phyloP scores from a whole-genome alignment of 1,140 invertebrate genomes.

The Ceratosolen fusciceps region DNA sequence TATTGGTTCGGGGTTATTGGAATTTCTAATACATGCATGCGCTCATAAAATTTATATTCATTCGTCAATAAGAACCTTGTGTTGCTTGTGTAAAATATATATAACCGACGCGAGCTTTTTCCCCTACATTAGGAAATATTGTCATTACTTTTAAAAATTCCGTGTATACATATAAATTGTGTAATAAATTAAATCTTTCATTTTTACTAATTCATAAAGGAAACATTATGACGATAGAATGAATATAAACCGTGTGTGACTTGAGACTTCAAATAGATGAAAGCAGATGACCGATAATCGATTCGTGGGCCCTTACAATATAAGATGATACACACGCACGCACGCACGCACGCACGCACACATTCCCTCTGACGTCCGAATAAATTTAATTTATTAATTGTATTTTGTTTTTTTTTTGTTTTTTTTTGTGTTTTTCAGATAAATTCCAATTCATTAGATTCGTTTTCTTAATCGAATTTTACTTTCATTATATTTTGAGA shows the following conservation, averaged over 20 bases:
- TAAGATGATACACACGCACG: too few relatives aligned
- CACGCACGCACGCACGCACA: too few relatives aligned
- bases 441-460: background rate
- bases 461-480: constrained; percentile 9
- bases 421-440: too few relatives aligned
- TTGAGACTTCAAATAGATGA: too few relatives aligned
- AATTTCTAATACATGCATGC: background rate
- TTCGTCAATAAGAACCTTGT: background rate
- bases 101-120: background rate
- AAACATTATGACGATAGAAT: background rate
- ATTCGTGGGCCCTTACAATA: background rate
- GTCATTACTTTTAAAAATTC: background rate
- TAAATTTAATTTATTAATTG: background rate
- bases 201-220: background rate
- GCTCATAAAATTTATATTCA: constrained; percentile 3
- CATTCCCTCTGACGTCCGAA: background rate
- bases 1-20: background rate
- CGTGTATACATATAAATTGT: background rate
- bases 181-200: background rate
- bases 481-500: constrained; percentile 17
- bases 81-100: background rate
- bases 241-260: constrained; percentile 13
- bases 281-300: background rate
- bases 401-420: too few relatives aligned
- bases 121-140: background rate